Conservation (phyloP, 2,113 vertebrate species). For the Chlamydotis undulata region DNA sequence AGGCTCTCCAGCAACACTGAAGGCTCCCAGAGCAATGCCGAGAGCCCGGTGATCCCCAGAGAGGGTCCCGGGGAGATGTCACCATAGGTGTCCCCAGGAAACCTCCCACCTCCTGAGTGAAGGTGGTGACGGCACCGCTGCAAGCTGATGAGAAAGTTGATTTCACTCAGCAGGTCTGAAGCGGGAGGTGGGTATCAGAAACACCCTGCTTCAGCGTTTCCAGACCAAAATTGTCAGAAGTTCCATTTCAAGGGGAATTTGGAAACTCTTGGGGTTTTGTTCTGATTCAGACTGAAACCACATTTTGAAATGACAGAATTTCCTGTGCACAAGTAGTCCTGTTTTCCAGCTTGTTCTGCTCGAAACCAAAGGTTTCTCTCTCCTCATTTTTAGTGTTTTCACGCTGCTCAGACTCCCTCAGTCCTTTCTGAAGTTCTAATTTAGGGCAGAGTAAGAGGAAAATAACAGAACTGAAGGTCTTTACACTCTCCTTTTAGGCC, state of each 20-base stretch:
- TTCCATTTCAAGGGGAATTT: constrained; percentile 40
- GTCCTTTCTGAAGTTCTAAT: accelerated
- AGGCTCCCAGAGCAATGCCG: not conserved
- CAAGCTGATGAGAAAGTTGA: not conserved
- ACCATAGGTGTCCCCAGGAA: not conserved
- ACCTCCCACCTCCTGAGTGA: not conserved
- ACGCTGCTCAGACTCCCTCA: not conserved
- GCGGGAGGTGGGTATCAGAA: not conserved
- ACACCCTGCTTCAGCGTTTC: not conserved
- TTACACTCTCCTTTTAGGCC: not conserved
- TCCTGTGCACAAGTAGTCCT: not conserved
- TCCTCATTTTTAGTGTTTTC: not conserved
- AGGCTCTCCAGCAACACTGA: too few relatives aligned
- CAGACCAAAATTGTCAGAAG: constrained; percentile 9
- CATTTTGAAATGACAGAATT: not conserved
- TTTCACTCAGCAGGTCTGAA: not conserved
- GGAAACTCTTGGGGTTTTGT: constrained; percentile 17
- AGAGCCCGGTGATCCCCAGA: accelerated
- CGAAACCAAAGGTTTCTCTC: not conserved
- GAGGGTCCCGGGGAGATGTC: not conserved
- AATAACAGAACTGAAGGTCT: not conserved
- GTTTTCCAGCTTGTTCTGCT: not conserved
- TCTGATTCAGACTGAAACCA: constrained; percentile 44
- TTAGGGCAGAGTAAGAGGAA: not conserved
- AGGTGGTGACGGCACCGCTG: accelerated